A percentile compares a stretch with the other conserved stretches of the same genome.
Conservation (phyloP, 2,888 invertebrate species). For the Acleris emargana region DNA sequence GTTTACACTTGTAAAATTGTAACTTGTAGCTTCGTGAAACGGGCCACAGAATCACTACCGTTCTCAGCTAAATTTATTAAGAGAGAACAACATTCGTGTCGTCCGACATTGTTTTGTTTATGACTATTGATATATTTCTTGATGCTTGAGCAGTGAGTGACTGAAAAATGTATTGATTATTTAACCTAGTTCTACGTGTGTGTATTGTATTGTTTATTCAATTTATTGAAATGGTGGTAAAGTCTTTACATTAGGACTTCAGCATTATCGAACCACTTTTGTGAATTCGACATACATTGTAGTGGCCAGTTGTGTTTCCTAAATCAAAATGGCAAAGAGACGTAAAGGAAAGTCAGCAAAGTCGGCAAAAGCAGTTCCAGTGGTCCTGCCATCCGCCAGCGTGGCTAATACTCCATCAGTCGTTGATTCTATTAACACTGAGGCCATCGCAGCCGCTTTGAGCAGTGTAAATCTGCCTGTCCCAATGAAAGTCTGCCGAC, state of each 20-base stretch:
- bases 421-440: constrained; percentile 43
- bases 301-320: constrained; percentile 20
- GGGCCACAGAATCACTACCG: too few relatives aligned
- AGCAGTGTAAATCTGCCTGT: constrained; percentile 52
- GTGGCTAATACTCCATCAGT: constrained; percentile 39
- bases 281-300: constrained; percentile 9
- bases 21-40: too few relatives aligned
- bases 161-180: not conserved
- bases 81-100: constrained; percentile 10
- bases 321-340: constrained; percentile 64
- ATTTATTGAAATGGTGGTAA: not conserved
- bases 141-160: not conserved
- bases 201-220: not conserved
- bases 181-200: not conserved
- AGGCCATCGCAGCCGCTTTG: constrained; percentile 54
- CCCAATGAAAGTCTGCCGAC: constrained; percentile 69
- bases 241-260: constrained; percentile 2
- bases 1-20: too few relatives aligned
- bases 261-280: constrained; percentile 5
- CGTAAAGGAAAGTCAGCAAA: constrained; percentile 50
- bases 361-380: constrained; percentile 43
- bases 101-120: constrained; percentile 32
- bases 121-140: constrained; percentile 12
- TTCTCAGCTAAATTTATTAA: too few relatives aligned
- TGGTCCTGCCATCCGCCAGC: constrained; percentile 12